phyloP scores from a whole-genome alignment of 2,888 invertebrate genomes.

The Pristionchus arcanus region DNA sequence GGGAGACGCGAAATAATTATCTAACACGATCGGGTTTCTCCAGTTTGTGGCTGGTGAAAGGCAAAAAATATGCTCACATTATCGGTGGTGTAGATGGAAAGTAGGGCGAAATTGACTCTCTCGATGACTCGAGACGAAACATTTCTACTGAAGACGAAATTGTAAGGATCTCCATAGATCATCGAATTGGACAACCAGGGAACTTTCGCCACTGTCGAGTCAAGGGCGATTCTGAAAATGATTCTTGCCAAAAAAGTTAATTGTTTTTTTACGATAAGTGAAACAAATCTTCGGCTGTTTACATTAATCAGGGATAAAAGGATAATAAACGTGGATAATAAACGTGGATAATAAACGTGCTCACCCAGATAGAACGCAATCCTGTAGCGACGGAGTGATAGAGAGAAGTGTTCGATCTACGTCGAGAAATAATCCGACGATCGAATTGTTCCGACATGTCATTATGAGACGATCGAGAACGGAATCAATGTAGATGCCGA shows the following conservation, averaged over 20 bases:
- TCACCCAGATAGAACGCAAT: background rate
- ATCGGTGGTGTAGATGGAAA: background rate
- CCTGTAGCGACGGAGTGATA: background rate
- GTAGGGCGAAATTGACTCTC: background rate
- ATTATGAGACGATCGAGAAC: background rate
- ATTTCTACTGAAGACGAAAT: background rate
- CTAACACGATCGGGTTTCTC: background rate
- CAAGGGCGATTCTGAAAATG: background rate
- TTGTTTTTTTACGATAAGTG: no score
- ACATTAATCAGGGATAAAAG: no score
- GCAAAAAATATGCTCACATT: background rate
- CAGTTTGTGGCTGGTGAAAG: background rate
- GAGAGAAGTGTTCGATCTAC: background rate
- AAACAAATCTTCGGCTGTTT: no score
- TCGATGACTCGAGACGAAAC: background rate
- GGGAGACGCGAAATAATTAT: background rate
- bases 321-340: no score
- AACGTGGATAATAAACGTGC: no score
- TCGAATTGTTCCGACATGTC: background rate
- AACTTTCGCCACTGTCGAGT: background rate
- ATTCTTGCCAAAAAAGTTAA: no score
- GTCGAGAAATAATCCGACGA: background rate
- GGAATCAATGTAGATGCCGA: background rate
- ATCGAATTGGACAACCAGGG: background rate
- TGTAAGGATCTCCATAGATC: background rate